These are phyloP conservation scores for Portunus trituberculatus DNA, from an alignment of 1,140 invertebrate genomes.

Conservation along the genomic window DNA sequence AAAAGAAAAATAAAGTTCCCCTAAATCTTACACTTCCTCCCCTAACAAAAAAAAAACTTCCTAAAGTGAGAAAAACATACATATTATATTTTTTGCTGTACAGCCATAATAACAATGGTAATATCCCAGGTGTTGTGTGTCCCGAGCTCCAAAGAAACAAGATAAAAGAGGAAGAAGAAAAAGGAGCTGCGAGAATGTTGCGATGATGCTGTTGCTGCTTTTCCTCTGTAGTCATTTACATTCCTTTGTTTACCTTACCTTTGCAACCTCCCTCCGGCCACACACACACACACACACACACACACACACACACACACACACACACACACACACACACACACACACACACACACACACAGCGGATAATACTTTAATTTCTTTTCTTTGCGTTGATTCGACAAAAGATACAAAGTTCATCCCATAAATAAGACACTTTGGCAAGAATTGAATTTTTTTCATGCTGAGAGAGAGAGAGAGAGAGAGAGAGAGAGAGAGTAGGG, in stretches of 20 bases:
- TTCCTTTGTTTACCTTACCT: background rate
- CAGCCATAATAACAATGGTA: background rate
- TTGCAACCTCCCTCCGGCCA: background rate
- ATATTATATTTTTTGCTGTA: background rate
- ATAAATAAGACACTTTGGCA: background rate
- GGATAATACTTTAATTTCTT: too few species aligned
- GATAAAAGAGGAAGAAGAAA: background rate
- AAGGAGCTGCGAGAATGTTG: background rate
- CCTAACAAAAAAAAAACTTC: background rate
- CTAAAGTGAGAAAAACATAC: background rate
- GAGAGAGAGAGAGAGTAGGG: background rate
- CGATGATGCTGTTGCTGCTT: background rate
- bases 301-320: background rate
- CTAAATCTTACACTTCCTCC: too few species aligned
- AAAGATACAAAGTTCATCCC: background rate
- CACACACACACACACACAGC: too few species aligned
- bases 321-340: too few species aligned
- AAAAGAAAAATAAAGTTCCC: too few species aligned
- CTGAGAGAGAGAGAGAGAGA: slow-evolving; percentile 11
- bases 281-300: slow-evolving; percentile 20
- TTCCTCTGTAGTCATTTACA: slow-evolving; percentile 13
- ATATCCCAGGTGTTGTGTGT: background rate
- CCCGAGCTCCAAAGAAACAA: background rate
- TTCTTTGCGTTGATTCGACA: too few species aligned
- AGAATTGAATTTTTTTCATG: background rate